A percentile compares a stretch with the other conserved stretches of the same genome.
phyloP scores from a whole-genome alignment of 1,140 invertebrate genomes.

The Archivesica marissinica region DNA sequence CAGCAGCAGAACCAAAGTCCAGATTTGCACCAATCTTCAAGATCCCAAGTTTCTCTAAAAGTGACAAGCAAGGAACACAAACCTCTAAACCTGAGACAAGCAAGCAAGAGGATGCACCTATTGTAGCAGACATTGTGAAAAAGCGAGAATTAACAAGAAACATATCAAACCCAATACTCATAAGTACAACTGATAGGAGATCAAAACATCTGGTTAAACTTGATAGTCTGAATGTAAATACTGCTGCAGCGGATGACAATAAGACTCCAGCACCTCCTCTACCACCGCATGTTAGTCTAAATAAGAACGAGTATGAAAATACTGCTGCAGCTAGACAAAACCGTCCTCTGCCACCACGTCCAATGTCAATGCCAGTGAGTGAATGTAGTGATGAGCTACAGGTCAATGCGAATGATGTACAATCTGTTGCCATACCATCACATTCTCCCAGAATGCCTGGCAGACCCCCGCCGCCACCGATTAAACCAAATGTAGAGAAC shows the following conservation, averaged over 20 bases:
- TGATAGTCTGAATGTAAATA: constrained; percentile 11
- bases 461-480: constrained; percentile 42
- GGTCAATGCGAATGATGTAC: not conserved
- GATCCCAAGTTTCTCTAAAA: constrained; percentile 52
- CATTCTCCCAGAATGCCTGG: constrained; percentile 45
- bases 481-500: constrained; percentile 48
- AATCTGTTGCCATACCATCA: constrained; percentile 33
- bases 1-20: constrained; percentile 14
- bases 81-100: constrained; percentile 1
- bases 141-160: constrained; percentile 56
- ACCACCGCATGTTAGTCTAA: constrained; percentile 42
- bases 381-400: constrained; percentile 29
- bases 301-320: constrained; percentile 42
- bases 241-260: not conserved
- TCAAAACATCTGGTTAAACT: constrained; percentile 58
- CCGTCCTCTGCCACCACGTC: constrained; percentile 49
- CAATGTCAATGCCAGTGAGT: constrained; percentile 53
- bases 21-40: constrained; percentile 54
- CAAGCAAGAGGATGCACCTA: not conserved
- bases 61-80: constrained; percentile 5
- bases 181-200: constrained; percentile 60
- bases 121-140: constrained; percentile 39
- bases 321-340: not conserved
- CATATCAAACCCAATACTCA: constrained; percentile 57
- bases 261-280: constrained; percentile 1